Evolutionary conservation across 2,797 vertebrate species (phyloP).

Genomic region (Chromis chromis): DNA sequence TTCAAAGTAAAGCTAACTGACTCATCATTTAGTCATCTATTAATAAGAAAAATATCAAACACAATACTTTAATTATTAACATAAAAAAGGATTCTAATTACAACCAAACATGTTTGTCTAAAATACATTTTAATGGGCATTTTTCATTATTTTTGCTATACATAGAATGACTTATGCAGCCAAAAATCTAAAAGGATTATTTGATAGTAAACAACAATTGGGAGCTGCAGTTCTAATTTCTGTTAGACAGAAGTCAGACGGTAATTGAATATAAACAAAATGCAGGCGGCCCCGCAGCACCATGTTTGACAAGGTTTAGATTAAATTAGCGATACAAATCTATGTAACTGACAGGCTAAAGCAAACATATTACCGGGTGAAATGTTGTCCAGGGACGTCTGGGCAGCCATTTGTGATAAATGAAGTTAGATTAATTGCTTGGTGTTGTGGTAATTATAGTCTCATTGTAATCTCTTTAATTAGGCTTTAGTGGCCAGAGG

Average conservation of each 20-base stretch:
- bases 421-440: conserved; percentile 65
- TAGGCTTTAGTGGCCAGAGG: conserved; percentile 63
- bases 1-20: background rate
- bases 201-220: background rate
- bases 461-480: conserved; percentile 70
- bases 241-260: conserved; percentile 16
- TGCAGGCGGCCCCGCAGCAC: conserved; percentile 20
- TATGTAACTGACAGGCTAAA: conserved; percentile 54
- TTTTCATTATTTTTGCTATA: background rate
- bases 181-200: background rate
- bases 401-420: conserved; percentile 66
- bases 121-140: background rate
- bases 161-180: background rate
- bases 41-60: background rate
- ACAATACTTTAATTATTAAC: background rate
- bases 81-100: background rate
- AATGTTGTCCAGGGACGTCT: conserved; percentile 62
- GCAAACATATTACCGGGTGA: conserved; percentile 59
- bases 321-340: conserved; percentile 54
- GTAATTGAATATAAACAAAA: conserved; percentile 37
- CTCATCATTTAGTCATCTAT: background rate
- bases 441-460: conserved; percentile 68
- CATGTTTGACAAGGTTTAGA: conserved; percentile 52
- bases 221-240: background rate
- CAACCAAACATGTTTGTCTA: background rate